Conservation (phyloP, 2,113 vertebrate genomes). For the Chrysemys picta region DNA sequence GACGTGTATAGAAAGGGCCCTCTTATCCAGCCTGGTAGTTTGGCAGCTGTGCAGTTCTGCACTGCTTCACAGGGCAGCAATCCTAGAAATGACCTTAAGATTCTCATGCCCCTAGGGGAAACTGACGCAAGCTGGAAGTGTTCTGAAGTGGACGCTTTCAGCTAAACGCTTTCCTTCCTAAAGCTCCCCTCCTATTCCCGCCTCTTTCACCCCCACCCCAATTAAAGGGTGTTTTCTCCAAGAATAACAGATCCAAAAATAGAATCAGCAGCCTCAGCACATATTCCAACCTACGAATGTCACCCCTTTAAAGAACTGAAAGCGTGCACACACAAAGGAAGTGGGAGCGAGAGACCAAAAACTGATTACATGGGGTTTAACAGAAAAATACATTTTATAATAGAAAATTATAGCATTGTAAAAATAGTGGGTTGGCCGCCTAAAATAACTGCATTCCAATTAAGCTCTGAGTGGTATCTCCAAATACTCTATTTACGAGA, state of each 20-base stretch:
- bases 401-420: conserved; percentile 42
- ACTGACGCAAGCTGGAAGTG: conserved; percentile 24
- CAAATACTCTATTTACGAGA: neutral
- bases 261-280: neutral
- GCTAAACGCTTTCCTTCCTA: neutral
- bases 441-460: neutral
- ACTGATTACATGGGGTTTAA: neutral
- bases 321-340: neutral
- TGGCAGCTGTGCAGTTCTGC: conserved; percentile 41
- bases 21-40: conserved; percentile 39
- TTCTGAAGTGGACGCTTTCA: conserved; percentile 7
- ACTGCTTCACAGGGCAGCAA: neutral
- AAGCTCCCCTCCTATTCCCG: conserved; percentile 12
- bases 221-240: conserved; percentile 40
- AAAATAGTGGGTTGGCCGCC: conserved; percentile 20
- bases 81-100: conserved; percentile 65
- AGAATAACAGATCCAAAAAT: conserved; percentile 58
- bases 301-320: neutral
- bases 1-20: conserved; percentile 5
- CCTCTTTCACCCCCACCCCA: neutral
- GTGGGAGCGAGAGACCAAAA: neutral
- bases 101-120: conserved; percentile 46
- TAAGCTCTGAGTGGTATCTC: neutral
- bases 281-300: neutral
- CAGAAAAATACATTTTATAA: neutral